Evolutionary conservation across 2,888 invertebrate species (phyloP).

Genomic region (Teinopalpus imperialis): DNA sequence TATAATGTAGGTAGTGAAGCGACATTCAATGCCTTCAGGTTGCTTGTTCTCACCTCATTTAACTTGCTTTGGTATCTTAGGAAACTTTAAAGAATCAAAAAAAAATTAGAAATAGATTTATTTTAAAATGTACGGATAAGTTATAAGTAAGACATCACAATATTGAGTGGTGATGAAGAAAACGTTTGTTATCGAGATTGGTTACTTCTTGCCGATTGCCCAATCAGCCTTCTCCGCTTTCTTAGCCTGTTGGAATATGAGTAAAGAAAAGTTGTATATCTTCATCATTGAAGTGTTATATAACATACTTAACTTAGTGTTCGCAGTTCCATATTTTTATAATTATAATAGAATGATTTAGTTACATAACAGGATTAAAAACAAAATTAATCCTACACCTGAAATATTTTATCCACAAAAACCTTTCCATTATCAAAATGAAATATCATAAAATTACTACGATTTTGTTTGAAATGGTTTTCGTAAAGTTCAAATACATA

Average conservation of each 20-base stretch:
- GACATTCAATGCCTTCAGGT: constrained; percentile 49
- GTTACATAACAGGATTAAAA: no score
- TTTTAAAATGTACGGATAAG: constrained; percentile 57
- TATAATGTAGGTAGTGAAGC: constrained; percentile 39
- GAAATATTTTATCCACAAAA: no score
- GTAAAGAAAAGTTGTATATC: constrained; percentile 40
- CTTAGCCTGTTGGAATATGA: constrained; percentile 86
- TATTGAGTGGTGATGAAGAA: constrained; percentile 35
- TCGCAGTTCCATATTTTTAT: no score
- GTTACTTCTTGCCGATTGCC: constrained; percentile 85
- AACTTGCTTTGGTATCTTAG: constrained; percentile 39
- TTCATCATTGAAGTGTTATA: not conserved
- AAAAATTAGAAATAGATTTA: constrained; percentile 53
- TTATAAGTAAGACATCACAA: constrained; percentile 52
- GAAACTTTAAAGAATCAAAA: constrained; percentile 43
- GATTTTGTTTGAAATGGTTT: no score
- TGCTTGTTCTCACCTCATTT: constrained; percentile 64
- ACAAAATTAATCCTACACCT: no score
- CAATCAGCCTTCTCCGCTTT: constrained; percentile 89
- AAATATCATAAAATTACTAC: no score
- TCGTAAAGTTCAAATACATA: no score
- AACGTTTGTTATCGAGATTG: constrained; percentile 45
- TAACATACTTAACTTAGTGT: not conserved
- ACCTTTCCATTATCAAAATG: no score
- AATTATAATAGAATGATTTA: no score